Evolutionary conservation across 2,113 vertebrate species (phyloP), one percentile per base, ranked within the genome.

Genomic region (Misgurnus anguillicaudatus): DNA sequence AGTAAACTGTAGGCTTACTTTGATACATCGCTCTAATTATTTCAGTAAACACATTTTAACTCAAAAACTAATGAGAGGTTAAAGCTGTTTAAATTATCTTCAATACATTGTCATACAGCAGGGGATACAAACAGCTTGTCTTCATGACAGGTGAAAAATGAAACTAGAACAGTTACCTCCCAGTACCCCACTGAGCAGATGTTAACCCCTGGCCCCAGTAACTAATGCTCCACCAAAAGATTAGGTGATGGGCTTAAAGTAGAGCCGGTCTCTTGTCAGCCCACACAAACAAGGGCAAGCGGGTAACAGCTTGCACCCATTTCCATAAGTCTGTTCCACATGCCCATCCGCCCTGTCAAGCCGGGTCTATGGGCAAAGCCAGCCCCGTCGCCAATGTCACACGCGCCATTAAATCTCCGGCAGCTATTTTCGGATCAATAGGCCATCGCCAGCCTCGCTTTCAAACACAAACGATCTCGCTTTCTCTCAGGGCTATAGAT

Each of bases 351-450:
- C 58, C 78, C 72, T 61, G 71, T 68, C 76, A 60, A 63, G 39
- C 31, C 41, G 5, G 36, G 55, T 75, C 78, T 38, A 68, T 62
- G 24, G 64, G 71, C 39, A 48, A 68, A 72, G 69, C 76, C 71
- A 78, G 62, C 71, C 63, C 60, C 73, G 69, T 75, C 75, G 71
- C 78, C 64, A 6, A 38, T 76, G 53, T 78, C 78, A 76, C 51
- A 70, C 61, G 42, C 69, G 24, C 63, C 65, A 69, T 79, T 72
- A 63, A 72, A 79, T 60, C 75, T 65, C 75, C 70, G 24, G 3
- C 42, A 63, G 77, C 77, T 84, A 83, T 80, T 83, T 81, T 77
- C 38, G 51, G 75, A 74, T 82, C 78, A 84, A 78, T 85, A 82
- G 61, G 70, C 80, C 11, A 60, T 72, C 80, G 76, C 51, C 60